Evolutionary conservation across 2,113 vertebrate genomes (phyloP).

Genomic region (Zosterops lateralis): DNA sequence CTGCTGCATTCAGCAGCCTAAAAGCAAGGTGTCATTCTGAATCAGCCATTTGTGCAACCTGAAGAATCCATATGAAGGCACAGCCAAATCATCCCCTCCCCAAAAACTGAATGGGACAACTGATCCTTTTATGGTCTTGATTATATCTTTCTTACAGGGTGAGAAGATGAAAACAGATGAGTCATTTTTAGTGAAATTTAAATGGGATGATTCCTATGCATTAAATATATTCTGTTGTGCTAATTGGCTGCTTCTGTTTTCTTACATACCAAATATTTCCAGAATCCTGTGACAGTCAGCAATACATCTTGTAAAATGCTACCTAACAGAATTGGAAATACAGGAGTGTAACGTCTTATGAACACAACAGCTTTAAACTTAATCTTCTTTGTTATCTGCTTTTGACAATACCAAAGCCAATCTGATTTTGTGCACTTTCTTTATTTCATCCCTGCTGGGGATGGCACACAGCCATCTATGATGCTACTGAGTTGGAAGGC

Average conservation of each 20-base stretch:
- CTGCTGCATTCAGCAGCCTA: not conserved
- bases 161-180: not conserved
- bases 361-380: not conserved
- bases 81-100: not conserved
- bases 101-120: not conserved
- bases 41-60: not conserved
- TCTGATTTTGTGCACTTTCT: constrained; percentile 25
- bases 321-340: not conserved
- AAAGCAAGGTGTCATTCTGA: not conserved
- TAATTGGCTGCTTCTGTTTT: not conserved
- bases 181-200: not conserved
- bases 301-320: not conserved
- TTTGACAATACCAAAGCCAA: constrained; percentile 29
- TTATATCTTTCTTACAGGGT: not conserved
- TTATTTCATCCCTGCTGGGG: not conserved
- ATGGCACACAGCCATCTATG: not conserved
- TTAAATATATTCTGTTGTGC: not conserved
- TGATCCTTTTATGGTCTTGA: rapidly evolving
- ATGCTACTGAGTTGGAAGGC: not conserved
- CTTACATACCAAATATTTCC: not conserved
- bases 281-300: not conserved
- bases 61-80: not conserved
- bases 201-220: not conserved
- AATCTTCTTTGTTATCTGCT: not conserved
- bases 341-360: not conserved